These are phyloP conservation scores for Verasper variegatus DNA, from an alignment of 2,113 vertebrate species.

Conservation along the genomic window DNA sequence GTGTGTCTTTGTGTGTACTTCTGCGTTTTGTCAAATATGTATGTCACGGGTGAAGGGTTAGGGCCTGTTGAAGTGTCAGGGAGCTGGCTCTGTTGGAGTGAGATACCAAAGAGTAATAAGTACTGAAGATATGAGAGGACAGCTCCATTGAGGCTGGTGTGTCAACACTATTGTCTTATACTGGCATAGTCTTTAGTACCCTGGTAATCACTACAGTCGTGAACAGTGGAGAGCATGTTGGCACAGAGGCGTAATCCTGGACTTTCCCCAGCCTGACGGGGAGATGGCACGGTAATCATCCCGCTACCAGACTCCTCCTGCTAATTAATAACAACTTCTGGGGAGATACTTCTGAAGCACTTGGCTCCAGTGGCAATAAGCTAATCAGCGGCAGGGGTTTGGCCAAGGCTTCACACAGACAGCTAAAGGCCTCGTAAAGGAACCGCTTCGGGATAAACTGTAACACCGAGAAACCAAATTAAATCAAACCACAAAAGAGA, in stretches of 20 bases:
- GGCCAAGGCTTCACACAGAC: constrained; percentile 32
- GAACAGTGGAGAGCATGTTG: constrained; percentile 67
- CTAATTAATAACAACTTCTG: constrained; percentile 82
- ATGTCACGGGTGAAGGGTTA: constrained; percentile 55
- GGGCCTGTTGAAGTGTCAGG: constrained; percentile 56
- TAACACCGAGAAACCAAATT: constrained; percentile 29
- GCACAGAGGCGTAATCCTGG: constrained; percentile 76
- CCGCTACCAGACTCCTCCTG: constrained; percentile 72
- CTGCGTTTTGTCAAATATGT: constrained; percentile 32
- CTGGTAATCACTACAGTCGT: constrained; percentile 65
- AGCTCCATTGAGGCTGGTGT: constrained; percentile 60
- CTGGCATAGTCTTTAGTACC: constrained; percentile 54
- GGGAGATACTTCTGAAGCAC: constrained; percentile 69
- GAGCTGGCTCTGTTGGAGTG: constrained; percentile 57
- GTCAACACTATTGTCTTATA: constrained; percentile 66
- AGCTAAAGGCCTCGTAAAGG: constrained; percentile 44
- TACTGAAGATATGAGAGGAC: constrained; percentile 61
- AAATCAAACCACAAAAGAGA: constrained; percentile 22
- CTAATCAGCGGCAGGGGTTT: constrained; percentile 63
- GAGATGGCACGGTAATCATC: constrained; percentile 77
- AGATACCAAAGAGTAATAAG: constrained; percentile 71
- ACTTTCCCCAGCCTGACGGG: constrained; percentile 66
- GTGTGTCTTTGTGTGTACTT: constrained; percentile 7
- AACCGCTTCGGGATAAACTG: constrained; percentile 50
- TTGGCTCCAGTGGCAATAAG: constrained; percentile 72